Base-by-base conservation (phyloP, 2,113 vertebrate species). In the Cricetomys ansorgei region DNA sequence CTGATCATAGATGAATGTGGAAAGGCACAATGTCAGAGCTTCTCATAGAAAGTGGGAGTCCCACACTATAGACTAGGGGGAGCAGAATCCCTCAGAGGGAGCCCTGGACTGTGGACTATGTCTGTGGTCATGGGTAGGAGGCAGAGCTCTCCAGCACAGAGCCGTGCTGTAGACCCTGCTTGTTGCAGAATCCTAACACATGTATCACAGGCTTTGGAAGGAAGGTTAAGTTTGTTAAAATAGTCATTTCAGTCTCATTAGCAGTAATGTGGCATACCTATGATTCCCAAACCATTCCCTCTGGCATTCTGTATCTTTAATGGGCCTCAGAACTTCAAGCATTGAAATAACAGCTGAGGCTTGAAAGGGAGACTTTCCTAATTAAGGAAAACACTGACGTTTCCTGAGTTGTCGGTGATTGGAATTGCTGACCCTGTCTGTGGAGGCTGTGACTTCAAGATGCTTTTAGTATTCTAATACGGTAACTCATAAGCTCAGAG, bases 381-480 rank as follows among this genome's bases (percentile, higher is more conserved):
- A 94, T 31, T 92, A 9, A n/a, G 57, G 55, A 55, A 87, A 85
- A 90, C 25, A 57, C 67, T 90, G 34, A 31, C 55, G n/a, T 43
- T 92, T 89, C 55, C 79, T 16, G 31, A 89, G 16, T 76, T 91
- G 34, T 9, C 65, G 55, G 27, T 89, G 77, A 89, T 5, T 87
- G 55, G n/a, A 57, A 81, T 64, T 91, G 23, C 57, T 91, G 76
- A 87, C 37, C 16, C 21, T 53, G 3, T 31, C 43, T 1, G 1
- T 67, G 7, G 88, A 94, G 48, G 75, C 50, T 84, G 94, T 87
- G 79, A 96, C 48, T 93, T 92, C 37, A 95, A 92, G 59, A 57
- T 90, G 75, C n/a, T 92, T 94, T 94, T 89, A 89, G 27, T 87
- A 83, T 21, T 94, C 86, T 80, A 62, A 57, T 77, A 92, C 59